A percentile compares a stretch with the other conserved stretches of the same genome.
phyloP scores from a whole-genome alignment of 2,797 vertebrate species.

The Karalla daura region DNA sequence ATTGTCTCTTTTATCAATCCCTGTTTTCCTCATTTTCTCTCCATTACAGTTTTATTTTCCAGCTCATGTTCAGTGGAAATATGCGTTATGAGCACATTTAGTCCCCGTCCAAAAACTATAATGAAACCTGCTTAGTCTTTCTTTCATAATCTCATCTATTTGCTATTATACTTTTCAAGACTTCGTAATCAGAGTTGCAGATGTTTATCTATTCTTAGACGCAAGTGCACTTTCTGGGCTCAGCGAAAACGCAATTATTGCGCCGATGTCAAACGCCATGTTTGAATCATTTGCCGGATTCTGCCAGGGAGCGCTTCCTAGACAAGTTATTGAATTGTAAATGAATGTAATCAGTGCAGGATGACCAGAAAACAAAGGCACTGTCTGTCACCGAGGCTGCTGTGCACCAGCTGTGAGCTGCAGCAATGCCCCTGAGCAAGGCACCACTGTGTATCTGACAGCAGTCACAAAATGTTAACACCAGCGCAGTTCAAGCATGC shows the following conservation, averaged over 20 bases:
- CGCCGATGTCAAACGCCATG: not conserved
- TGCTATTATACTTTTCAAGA: slow-evolving; percentile 20
- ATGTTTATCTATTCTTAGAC: slow-evolving; percentile 23
- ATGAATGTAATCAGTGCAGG: not conserved
- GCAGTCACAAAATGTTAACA: not conserved
- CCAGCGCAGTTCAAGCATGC: no score
- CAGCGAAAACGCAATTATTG: slow-evolving; percentile 5
- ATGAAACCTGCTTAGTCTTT: slow-evolving; percentile 30
- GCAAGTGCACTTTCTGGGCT: slow-evolving; percentile 12
- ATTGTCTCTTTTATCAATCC: slow-evolving; percentile 62
- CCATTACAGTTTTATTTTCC: slow-evolving; percentile 49
- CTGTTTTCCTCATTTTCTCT: slow-evolving; percentile 45
- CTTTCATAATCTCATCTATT: slow-evolving; percentile 32
- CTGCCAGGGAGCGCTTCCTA: not conserved
- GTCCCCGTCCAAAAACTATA: slow-evolving; percentile 22
- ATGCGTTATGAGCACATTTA: slow-evolving; percentile 30
- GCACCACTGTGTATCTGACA: not conserved
- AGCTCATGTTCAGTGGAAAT: slow-evolving; percentile 44
- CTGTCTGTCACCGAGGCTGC: not conserved
- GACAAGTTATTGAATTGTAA: not conserved
- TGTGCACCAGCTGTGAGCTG: not conserved
- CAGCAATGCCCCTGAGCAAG: not conserved
- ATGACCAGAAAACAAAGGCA: not conserved
- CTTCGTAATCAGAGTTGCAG: not conserved
- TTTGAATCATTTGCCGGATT: slow-evolving; percentile 2